These are phyloP conservation scores for Drosophila colorata DNA, from an alignment of 2,888 invertebrate genomes.

Conservation along the genomic window DNA sequence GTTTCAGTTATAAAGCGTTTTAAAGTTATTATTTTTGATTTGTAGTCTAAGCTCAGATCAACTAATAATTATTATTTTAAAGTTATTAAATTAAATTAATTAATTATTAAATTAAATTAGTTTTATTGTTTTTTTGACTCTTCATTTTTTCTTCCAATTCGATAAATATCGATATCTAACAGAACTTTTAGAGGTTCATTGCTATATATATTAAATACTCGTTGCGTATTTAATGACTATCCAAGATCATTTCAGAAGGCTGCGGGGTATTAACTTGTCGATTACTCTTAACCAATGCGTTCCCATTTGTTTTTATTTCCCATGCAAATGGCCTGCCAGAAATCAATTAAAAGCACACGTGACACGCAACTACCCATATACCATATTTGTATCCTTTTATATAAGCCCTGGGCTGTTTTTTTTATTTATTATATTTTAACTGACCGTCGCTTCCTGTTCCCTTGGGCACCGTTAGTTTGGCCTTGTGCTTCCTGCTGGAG, in stretches of 20 bases:
- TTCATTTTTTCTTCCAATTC: background rate
- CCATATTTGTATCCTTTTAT: slow-evolving; percentile 48
- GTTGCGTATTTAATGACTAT: too few species aligned
- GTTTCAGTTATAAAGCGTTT: too few species aligned
- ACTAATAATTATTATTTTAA: too few species aligned
- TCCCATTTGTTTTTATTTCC: slow-evolving; percentile 46
- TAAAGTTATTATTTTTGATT: too few species aligned
- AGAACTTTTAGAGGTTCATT: too few species aligned
- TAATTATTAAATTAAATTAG: too few species aligned
- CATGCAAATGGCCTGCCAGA: slow-evolving; percentile 66
- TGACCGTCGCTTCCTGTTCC: slow-evolving; percentile 65
- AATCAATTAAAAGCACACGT: slow-evolving; percentile 76
- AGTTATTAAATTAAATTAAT: too few species aligned
- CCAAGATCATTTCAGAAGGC: background rate
- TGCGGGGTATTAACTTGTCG: background rate
- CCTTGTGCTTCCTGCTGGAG: slow-evolving; percentile 61
- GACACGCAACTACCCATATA: slow-evolving; percentile 60
- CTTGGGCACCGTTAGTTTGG: slow-evolving; percentile 54
- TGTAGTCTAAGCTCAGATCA: too few species aligned
- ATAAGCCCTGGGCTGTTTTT: slow-evolving; percentile 12
- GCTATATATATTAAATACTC: too few species aligned
- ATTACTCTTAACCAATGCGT: background rate
- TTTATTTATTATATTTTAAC: slow-evolving; percentile 27
- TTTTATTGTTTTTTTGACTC: background rate
- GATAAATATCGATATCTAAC: background rate